These are phyloP conservation scores for Eristalis intricaria DNA, from an alignment of 2,888 invertebrate genomes.

Conservation along the genomic window DNA sequence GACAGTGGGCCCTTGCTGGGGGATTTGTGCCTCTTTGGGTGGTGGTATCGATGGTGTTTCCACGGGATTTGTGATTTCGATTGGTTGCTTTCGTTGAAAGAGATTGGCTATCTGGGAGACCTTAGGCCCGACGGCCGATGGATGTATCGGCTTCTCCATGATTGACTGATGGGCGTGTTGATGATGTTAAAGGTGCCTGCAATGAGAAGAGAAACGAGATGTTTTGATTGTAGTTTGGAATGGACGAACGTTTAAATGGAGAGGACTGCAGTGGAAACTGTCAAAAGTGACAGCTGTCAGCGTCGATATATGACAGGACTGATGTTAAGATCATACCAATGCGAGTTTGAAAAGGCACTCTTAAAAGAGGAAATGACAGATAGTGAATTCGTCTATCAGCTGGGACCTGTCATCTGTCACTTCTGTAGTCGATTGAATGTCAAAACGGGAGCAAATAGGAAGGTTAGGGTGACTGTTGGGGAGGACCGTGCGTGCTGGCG, in stretches of 20 bases:
- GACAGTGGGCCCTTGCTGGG: constrained; percentile 82
- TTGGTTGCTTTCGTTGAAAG: constrained; percentile 88
- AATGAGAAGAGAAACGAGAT: constrained; percentile 11
- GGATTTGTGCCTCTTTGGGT: constrained; percentile 64
- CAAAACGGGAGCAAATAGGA: too few relatives aligned
- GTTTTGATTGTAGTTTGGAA: neutral
- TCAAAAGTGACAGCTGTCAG: too few relatives aligned
- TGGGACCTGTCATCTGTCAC: too few relatives aligned
- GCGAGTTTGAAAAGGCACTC: too few relatives aligned
- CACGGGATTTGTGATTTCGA: constrained; percentile 81
- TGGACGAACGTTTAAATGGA: too few relatives aligned
- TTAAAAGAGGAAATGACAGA: too few relatives aligned
- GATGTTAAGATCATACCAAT: too few relatives aligned
- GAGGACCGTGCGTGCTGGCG: too few relatives aligned
- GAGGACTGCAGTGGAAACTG: neutral
- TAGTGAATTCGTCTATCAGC: too few relatives aligned
- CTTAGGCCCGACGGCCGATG: constrained; percentile 87
- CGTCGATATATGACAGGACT: too few relatives aligned
- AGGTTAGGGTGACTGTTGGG: too few relatives aligned
- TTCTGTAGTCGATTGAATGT: too few relatives aligned
- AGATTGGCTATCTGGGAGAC: constrained; percentile 96
- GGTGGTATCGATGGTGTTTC: constrained; percentile 75
- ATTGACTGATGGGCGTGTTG: constrained; percentile 75
- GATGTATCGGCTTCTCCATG: constrained; percentile 85
- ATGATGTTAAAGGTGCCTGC: constrained; percentile 56